Conservation (phyloP, 2,113 vertebrate genomes). For the Silurus glanis region DNA sequence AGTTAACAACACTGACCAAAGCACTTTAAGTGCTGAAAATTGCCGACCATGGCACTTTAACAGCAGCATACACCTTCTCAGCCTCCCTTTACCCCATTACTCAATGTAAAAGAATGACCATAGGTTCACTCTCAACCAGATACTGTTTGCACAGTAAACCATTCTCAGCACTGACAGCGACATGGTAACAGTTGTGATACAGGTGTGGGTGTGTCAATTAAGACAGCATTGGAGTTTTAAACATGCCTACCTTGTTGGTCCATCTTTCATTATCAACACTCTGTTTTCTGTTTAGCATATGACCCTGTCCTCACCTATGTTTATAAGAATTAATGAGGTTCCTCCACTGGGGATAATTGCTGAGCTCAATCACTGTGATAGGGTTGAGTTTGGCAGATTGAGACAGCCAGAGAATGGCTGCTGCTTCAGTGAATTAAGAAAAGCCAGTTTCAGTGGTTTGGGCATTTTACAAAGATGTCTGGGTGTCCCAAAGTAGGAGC, state of each 20-base stretch:
- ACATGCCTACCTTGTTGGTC: neutral
- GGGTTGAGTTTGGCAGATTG: neutral
- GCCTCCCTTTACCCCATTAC: neutral
- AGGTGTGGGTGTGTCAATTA: neutral
- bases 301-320: neutral
- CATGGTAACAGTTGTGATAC: neutral
- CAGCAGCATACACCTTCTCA: neutral
- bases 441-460: neutral
- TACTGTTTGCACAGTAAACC: neutral
- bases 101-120: neutral
- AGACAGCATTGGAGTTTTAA: neutral
- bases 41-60: neutral
- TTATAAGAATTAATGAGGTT: neutral
- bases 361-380: neutral
- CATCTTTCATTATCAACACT: neutral
- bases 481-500: neutral
- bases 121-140: neutral
- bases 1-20: neutral
- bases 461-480: neutral
- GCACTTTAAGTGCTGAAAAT: neutral
- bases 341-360: neutral
- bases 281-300: neutral
- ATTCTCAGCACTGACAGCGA: neutral
- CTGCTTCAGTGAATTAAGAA: neutral
- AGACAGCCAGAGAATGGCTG: neutral